These are phyloP conservation scores for Caenorhabditis remanei DNA, from an alignment of 1,140 invertebrate genomes.

Conservation along the genomic window DNA sequence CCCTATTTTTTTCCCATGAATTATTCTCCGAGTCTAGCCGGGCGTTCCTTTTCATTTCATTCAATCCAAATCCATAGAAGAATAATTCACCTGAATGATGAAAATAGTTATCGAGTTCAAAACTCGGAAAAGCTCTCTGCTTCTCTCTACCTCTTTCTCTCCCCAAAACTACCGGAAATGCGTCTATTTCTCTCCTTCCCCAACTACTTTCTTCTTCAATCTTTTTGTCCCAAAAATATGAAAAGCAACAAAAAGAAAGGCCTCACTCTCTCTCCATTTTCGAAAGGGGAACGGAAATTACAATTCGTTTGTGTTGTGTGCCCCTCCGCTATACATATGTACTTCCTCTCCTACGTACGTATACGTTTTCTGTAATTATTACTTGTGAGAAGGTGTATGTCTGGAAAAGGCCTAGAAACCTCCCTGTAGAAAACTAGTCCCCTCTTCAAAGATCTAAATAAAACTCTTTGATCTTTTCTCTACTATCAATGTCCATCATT, in stretches of 20 bases:
- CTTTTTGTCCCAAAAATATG: neutral
- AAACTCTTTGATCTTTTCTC: neutral
- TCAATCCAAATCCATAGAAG: no score
- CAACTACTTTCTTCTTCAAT: neutral
- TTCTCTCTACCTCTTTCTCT: conserved; percentile 22
- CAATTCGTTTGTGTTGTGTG: conserved; percentile 1
- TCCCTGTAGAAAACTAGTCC: no score
- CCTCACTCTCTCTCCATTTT: neutral
- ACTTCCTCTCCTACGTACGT: neutral
- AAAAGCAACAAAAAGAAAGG: neutral
- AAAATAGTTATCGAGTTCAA: neutral
- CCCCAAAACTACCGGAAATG: no score
- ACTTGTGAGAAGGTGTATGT: no score
- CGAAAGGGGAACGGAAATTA: conserved; percentile 46
- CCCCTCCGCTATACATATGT: conserved; percentile 2
- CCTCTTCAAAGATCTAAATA: neutral
- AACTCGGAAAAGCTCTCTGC: neutral
- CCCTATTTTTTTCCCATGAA: neutral
- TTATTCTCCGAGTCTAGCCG: neutral
- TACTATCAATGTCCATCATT: no score
- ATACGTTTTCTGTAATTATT: neutral
- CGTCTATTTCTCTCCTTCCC: no score
- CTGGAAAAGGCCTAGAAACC: no score
- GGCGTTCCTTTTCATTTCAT: no score
- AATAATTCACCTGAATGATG: no score